Conservation (phyloP, 2,888 invertebrate genomes). For the Drosophila mercatorum region DNA sequence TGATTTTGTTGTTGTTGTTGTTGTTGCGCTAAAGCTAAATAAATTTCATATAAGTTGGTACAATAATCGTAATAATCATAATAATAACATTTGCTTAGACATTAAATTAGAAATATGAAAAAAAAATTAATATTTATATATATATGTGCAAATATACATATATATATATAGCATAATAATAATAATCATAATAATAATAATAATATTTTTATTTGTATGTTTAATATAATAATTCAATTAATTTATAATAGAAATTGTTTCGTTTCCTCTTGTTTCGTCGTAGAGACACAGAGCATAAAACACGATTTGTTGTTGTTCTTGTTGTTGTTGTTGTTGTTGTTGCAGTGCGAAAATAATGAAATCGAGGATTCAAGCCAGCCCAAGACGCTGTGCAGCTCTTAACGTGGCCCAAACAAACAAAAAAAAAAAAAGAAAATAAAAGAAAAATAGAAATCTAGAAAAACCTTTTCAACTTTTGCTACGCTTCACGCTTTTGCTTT, state of each 20-base stretch:
- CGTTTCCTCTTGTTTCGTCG: slow-evolving; percentile 49
- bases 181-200: slow-evolving; percentile 27
- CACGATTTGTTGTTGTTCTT: not conserved
- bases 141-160: not conserved
- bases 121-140: slow-evolving; percentile 33
- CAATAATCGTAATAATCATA: slow-evolving; percentile 63
- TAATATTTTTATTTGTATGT: slow-evolving; percentile 1
- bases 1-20: slow-evolving; percentile 60
- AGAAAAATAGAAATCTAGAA: not conserved
- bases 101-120: slow-evolving; percentile 55
- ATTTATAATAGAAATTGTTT: slow-evolving; percentile 33
- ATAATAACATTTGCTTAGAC: slow-evolving; percentile 74
- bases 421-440: too few relatives aligned
- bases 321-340: not conserved
- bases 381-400: slow-evolving; percentile 33
- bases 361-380: not conserved
- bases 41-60: slow-evolving; percentile 77
- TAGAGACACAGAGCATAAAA: slow-evolving; percentile 62
- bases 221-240: slow-evolving; percentile 40
- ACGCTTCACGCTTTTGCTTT: not conserved
- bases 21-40: slow-evolving; percentile 77
- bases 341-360: slow-evolving; percentile 1
- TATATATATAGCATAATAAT: not conserved
- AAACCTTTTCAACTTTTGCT: slow-evolving; percentile 6
- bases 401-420: not conserved